Conservation (phyloP, 2,888 invertebrate species). For the Scrobipalpa costella region DNA sequence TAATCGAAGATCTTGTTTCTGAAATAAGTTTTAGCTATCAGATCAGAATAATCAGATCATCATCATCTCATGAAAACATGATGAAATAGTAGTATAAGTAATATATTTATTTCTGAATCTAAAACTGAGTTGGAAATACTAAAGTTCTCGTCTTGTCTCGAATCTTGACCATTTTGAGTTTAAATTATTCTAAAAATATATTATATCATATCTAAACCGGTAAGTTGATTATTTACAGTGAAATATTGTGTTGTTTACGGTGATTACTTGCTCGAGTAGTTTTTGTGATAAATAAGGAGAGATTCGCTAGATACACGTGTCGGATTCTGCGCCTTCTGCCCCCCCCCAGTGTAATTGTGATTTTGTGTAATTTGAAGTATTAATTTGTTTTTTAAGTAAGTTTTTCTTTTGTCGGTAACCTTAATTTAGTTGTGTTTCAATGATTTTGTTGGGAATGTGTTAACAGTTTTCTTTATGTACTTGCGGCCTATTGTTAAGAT, state of each 20-base stretch:
- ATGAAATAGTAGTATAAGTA: too few species aligned
- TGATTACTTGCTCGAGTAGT: background rate
- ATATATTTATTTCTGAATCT: too few species aligned
- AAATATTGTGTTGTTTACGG: constrained; percentile 4
- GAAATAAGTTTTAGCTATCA: too few species aligned
- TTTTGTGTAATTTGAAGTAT: background rate
- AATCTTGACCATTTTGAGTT: constrained; percentile 29
- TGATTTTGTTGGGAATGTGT: background rate
- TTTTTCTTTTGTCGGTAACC: constrained; percentile 3
- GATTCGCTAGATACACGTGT: too few species aligned
- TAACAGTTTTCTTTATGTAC: constrained; percentile 2
- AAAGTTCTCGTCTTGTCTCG: too few species aligned
- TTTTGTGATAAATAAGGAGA: background rate
- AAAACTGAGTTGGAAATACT: too few species aligned
- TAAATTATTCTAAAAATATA: too few species aligned
- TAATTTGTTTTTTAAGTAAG: background rate
- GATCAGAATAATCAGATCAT: too few species aligned
- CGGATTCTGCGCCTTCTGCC: background rate
- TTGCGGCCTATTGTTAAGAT: background rate
- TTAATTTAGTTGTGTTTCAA: background rate
- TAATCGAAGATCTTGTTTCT: too few species aligned
- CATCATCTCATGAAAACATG: too few species aligned
- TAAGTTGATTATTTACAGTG: constrained; percentile 18
- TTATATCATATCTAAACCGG: too few species aligned
- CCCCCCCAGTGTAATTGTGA: background rate